Base-by-base conservation (phyloP, 2,797 vertebrate genomes). In the Amblyopsis hoosieri region DNA sequence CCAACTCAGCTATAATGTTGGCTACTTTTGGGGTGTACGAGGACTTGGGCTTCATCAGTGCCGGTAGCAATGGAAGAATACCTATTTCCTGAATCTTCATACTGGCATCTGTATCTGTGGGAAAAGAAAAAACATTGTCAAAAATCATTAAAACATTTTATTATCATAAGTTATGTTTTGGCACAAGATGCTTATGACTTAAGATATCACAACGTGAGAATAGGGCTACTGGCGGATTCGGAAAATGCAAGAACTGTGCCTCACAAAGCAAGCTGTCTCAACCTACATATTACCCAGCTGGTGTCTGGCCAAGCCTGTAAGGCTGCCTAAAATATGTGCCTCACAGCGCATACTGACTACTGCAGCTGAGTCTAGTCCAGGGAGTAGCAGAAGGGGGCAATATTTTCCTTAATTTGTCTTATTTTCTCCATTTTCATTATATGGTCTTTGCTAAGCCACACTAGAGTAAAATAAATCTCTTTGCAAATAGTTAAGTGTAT, bases 1-100 rank as follows among this genome's bases (percentile, higher is more conserved):
- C 97, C 91, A 99, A 84, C 91, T 99, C 97, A 61, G 97, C 97
- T 85, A 99, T 96, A 93, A 99, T 75, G 93, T 99, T 97, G 91
- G 97, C 97, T 86, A 97, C 94, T 96, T 97, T 98, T 54, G 96
- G 93, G 81, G 94, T 92, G 88, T 93, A 96, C 78, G 95, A 93
- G 75, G 94, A 95, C 75, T 95, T 94, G 61, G 94, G 93, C 71
- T 52, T 91, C 74, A 99, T 90, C 65, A 99, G 91, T 78, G 78
- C 85, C 17, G 95, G 94, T 19, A 99, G 94, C 76, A 94, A 76
- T 7, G 93, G 91, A 61, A 99, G 95, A 65, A 95, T 79, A 56
- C 94, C 95, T 81, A 93, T 96, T 91, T 95, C 95, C 88, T 95
- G 96, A 82, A 98, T 93, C 91, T 97, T 96, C 91, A 95, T 91